Evolutionary conservation across 2,113 vertebrate genomes (phyloP), one percentile per base, ranked within the genome.

Genomic region (Terrapene triunguis): DNA sequence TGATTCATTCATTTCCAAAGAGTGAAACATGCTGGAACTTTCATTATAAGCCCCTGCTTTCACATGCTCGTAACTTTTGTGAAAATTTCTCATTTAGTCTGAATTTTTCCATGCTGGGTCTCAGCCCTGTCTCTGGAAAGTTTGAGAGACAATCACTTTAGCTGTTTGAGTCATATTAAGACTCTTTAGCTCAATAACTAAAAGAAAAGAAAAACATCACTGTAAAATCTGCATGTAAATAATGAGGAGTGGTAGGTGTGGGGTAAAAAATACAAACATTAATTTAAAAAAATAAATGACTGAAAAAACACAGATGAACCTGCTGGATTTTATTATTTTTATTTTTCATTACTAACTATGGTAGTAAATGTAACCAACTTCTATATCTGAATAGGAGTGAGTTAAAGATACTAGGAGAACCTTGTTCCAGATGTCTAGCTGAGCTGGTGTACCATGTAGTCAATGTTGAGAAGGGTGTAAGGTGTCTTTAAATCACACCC

Each of bases 1-100:
- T 83, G n/a, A 87, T 92, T 62, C 89, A 62, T 53, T 82, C 90
- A 80, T 84, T 93, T 93, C 50, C 54, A 85, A 42, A 85, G 84
- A 86, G 9, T 78, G 62, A 88, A 96, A 85, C 8, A 69, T 2
- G 62, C 5, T 55, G 0, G 0, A 62, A 74, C 32, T 44, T 19
- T 85, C 29, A 62, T 4, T 16, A 35, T 82, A 74, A 47, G 65
- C 55, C 29, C 88, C 83, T 86, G 38, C 59, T 62, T 62, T 27
- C 32, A 55, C 9, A 50, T 22, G 22, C 4, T 48, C 29, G 21
- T 72, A 72, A 72, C 65, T 72, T 72, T 38, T 72, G 65, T 22
- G 19, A 38, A 72, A 38, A 72, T 10, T 72, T 72, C 65, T 72
- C 65, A 72, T 94, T 94, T 81, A 8, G 38, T 65, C n/a, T 81